Percentiles rank a stretch among this genome's conserved stretches.
Evolutionary conservation across 2,888 invertebrate genomes (phyloP).

Genomic region (Colletes collaris): DNA sequence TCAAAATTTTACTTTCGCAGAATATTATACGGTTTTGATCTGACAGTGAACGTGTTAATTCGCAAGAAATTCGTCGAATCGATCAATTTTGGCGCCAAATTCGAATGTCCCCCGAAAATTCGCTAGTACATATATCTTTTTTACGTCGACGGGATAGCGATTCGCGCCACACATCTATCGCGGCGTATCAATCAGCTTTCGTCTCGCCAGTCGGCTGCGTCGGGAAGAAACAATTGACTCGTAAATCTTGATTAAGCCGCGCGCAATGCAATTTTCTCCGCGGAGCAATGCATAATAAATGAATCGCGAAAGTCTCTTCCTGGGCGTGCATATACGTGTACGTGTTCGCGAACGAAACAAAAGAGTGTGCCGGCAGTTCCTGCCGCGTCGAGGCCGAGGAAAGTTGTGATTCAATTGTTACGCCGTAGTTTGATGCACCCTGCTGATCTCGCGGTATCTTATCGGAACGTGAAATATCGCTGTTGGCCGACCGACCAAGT

Average conservation of each 20-base stretch:
- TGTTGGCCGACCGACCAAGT: not conserved
- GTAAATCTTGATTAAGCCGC: conserved; percentile 45
- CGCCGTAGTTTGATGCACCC: conserved; percentile 17
- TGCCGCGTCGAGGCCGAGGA: not conserved
- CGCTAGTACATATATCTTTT: not conserved
- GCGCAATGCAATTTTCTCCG: conserved; percentile 56
- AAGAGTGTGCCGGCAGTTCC: not conserved
- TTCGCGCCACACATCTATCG: conserved; percentile 4
- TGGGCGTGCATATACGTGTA: conserved; percentile 9
- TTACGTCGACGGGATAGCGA: not conserved
- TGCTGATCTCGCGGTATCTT: conserved; percentile 17
- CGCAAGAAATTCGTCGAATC: not conserved
- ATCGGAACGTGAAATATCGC: conserved; percentile 26
- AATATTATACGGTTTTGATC: no score
- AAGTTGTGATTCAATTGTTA: conserved; percentile 24
- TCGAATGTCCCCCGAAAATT: not conserved
- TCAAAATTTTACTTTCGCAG: no score
- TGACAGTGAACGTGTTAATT: not conserved
- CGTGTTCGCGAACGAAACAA: not conserved
- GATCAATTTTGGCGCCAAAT: not conserved
- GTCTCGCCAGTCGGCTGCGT: conserved; percentile 6
- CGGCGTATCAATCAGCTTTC: conserved; percentile 18
- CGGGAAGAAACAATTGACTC: conserved; percentile 42
- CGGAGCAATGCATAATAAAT: conserved; percentile 41
- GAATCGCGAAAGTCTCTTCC: conserved; percentile 43